Evolutionary conservation across 2,888 invertebrate genomes (phyloP).

Genomic region (Drosophila cognata): DNA sequence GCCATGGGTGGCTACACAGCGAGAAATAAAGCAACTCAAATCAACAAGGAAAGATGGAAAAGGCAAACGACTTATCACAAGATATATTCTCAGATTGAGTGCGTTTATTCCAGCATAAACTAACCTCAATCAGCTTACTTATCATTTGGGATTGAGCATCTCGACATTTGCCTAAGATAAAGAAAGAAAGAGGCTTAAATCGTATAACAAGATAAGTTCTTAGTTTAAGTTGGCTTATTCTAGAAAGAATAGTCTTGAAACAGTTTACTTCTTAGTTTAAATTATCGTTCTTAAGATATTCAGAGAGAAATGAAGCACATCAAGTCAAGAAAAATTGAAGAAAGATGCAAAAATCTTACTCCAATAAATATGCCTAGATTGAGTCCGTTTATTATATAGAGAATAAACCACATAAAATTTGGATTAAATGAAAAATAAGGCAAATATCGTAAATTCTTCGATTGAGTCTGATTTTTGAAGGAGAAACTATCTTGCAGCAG

Average conservation of each 20-base stretch:
- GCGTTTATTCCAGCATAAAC: neutral
- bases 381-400: rapidly evolving
- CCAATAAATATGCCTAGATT: neutral
- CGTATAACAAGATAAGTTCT: neutral
- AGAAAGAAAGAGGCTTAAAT: neutral
- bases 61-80: neutral
- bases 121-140: neutral
- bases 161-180: rapidly evolving
- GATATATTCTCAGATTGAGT: neutral
- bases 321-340: neutral
- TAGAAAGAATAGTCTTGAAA: neutral
- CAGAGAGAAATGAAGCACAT: neutral
- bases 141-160: neutral
- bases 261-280: rapidly evolving
- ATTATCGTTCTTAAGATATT: rapidly evolving
- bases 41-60: neutral
- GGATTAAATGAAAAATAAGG: neutral
- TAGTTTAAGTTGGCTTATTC: rapidly evolving
- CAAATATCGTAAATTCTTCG: rapidly evolving
- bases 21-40: neutral
- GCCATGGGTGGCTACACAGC: slow-evolving; percentile 10
- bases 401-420: neutral
- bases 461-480: neutral
- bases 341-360: neutral
- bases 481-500: neutral